Evolutionary conservation across 2,888 invertebrate genomes (phyloP), one percentile per base, ranked within the genome.

Genomic region (Apamea monoglypha): DNA sequence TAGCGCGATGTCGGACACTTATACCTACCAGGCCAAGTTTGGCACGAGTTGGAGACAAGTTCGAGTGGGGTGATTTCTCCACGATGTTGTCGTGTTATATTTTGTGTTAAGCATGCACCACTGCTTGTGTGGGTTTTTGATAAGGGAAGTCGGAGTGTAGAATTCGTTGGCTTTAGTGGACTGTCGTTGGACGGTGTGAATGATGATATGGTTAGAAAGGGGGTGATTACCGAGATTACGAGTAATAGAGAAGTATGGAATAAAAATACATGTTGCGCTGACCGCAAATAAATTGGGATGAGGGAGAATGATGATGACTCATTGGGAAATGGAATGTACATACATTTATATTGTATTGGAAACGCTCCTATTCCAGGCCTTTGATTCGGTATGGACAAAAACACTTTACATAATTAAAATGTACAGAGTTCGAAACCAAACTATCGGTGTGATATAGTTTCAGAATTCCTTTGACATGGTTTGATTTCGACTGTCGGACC

Each of bases 1-100:
- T 73, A 80, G 59, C 72, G 67, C 72, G 47, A 14, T 72, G 81
- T 85, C 53, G 61, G 59, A 81, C 80, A 84, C 78, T 68, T 83
- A 83, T 36, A 47, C 47, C 56, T 36, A 53, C 36, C 16, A 16
- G 40, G 64, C 40, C 64, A 84, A 70, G 50, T 70, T 80, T 80
- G 81, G 64, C 81, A 70, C 59, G 68, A 83, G 59, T 68, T 78
- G 10, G 32, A 70, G 80, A 59, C 44, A 61, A 81, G 40, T 84
- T 84, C n/a, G n/a, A 44, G 69, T 44, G 32, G 53, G n/a, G 29
- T 16, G n/a, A 36, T 59, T 59, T 56, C 44, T 29, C 21, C 4
- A n/a, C 50, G 40, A 53, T 40, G 18, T 53, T 67, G 21, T 47
- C 29, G 40, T 67, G 53, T 47, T 72, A 81, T 47, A 21, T 32